Base-by-base conservation (phyloP, 2,113 vertebrate genomes). In the Sander lucioperca region DNA sequence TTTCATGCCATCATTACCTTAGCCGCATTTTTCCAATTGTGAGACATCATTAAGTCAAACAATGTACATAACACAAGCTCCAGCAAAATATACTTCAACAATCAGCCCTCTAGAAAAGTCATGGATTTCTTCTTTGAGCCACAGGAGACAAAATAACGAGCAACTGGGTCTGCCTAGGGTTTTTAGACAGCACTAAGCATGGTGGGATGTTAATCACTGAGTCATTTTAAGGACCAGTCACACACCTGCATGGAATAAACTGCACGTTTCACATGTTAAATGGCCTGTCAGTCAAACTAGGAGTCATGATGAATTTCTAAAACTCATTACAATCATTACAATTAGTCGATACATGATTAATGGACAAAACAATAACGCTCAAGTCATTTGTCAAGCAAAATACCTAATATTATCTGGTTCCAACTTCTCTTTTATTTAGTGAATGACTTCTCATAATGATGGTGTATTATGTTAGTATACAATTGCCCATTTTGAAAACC, bases 161-260 rank as follows among this genome's bases (percentile, higher is more conserved):
- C 69, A 56, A 66, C 53, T 48, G 76, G 51, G 65, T 79, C 70
- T 74, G 21, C 74, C 69, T n/a, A 43, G 65, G 33, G 66, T 74
- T 88, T 86, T 76, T 68, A 73, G 63, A 74, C 69, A 71, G 67
- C 65, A 54, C 74, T 72, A 51, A 84, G 80, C 87, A 71, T 81
- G 51, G 63, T 75, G 67, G 74, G 77, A 86, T 63, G 64, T 66
- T 85, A 89, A 92, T 87, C 71, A 54, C 48, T 8, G 72, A 77
- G 74, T 77, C 43, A 79, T 83, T 85, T 79, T 30, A 61, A 75
- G 14, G 66, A 63, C 62, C 59, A 50, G 51, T 62, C 13, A 3
- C 67, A 15, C 63, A 81, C 74, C 21, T 82, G 51, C 43, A 57
- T 63, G 63, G 58, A 72, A 33, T 27, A 54, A 64, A 79, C 27